Evolutionary conservation across 2,113 vertebrate species (phyloP).

Genomic region (Pantherophis guttatus): DNA sequence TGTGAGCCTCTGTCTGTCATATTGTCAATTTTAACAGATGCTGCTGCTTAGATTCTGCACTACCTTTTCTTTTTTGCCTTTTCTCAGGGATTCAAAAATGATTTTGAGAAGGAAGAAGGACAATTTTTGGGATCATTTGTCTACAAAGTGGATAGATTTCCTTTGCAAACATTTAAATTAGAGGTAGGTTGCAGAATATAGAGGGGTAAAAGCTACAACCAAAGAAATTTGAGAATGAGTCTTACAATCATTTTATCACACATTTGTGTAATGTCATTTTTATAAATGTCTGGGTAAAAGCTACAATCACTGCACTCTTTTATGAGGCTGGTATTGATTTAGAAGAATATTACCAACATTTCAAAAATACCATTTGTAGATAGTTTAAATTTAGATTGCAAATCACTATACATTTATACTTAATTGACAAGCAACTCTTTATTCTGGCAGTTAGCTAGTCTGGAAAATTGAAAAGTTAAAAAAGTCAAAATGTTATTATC

Average conservation of each 20-base stretch:
- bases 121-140: not conserved
- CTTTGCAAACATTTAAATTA: constrained; percentile 11
- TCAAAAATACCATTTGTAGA: not conserved
- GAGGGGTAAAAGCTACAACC: not conserved
- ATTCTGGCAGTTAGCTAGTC: not conserved
- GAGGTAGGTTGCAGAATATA: not conserved
- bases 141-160: not conserved
- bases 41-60: not conserved
- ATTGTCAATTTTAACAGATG: not conserved
- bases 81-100: constrained; percentile 12
- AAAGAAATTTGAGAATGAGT: not conserved
- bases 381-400: not conserved
- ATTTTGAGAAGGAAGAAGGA: constrained; percentile 7
- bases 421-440: not conserved
- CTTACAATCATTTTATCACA: not conserved
- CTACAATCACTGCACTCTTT: not conserved
- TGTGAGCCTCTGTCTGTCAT: not conserved
- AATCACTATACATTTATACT: not conserved
- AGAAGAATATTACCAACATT: not conserved
- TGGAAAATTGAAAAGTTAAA: not conserved
- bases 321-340: not conserved
- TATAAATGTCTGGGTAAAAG: not conserved
- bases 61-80: not conserved
- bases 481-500: not conserved
- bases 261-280: not conserved